Conservation (phyloP, 2,797 vertebrate genomes). For the Scyliorhinus canicula region DNA sequence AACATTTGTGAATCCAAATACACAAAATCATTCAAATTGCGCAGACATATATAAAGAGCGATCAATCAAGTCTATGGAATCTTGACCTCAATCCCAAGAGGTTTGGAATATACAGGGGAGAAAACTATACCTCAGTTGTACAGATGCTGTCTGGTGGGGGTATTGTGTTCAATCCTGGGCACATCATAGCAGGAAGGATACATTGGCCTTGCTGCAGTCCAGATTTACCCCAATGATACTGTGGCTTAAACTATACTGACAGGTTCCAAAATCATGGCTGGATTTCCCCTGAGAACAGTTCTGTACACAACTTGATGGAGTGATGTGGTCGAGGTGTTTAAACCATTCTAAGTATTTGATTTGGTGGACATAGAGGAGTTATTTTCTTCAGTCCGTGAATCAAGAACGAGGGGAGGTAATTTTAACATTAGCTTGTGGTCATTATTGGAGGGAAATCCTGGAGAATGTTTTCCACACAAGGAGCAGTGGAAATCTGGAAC, state of each 20-base stretch:
- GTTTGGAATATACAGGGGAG: not conserved
- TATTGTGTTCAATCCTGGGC: not conserved
- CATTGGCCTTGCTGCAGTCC: not conserved
- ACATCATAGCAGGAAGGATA: not conserved
- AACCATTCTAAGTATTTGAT: not conserved
- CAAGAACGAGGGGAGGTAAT: not conserved
- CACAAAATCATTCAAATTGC: not conserved
- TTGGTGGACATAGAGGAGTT: not conserved
- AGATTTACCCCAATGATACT: not conserved
- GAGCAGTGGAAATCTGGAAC: too few species aligned
- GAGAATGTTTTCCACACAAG: not conserved
- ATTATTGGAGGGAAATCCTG: not conserved
- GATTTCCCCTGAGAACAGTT: not conserved
- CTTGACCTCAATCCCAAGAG: not conserved
- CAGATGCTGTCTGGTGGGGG: not conserved
- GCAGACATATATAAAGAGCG: not conserved
- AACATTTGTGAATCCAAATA: not conserved
- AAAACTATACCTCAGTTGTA: not conserved
- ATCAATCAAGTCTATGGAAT: not conserved
- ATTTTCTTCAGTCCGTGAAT: not conserved
- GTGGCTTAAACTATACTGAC: not conserved
- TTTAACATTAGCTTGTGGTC: not conserved
- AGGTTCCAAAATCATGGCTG: not conserved
- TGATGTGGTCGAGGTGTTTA: not conserved
- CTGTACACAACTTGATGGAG: too few species aligned